A percentile compares a stretch with the other conserved stretches of the same genome.
These are phyloP conservation scores for Leuctra nigra DNA, from an alignment of 2,888 invertebrate genomes.

Conservation along the genomic window DNA sequence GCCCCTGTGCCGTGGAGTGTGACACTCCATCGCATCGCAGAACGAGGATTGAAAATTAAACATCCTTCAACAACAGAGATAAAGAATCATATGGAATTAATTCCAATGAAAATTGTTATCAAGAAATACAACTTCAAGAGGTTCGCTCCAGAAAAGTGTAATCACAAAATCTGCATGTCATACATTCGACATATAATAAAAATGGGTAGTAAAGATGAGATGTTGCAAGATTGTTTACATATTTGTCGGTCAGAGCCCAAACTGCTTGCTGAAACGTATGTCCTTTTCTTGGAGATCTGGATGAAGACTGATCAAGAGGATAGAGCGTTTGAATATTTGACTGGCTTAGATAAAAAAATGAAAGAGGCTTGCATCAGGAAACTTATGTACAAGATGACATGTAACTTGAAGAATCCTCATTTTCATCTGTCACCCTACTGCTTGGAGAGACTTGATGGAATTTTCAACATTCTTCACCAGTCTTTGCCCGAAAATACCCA, in stretches of 20 bases:
- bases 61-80: conserved; percentile 40
- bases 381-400: conserved; percentile 27
- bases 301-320: conserved; percentile 33
- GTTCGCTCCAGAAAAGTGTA: conserved; percentile 33
- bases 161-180: conserved; percentile 34
- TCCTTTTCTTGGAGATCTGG: conserved; percentile 36
- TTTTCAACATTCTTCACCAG: conserved; percentile 23
- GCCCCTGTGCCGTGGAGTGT: conserved; percentile 41
- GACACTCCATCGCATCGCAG: conserved; percentile 35
- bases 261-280: conserved; percentile 34
- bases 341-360: conserved; percentile 34
- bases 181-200: conserved; percentile 26
- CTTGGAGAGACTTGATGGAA: conserved; percentile 33
- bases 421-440: conserved; percentile 29
- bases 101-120: conserved; percentile 41
- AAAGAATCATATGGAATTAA: conserved; percentile 37
- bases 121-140: conserved; percentile 42
- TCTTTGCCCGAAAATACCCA: background rate
- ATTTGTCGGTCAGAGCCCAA: conserved; percentile 2
- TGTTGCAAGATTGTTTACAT: conserved; percentile 31
- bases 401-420: background rate
- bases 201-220: conserved; percentile 18
- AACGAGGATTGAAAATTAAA: conserved; percentile 34
- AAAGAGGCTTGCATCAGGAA: conserved; percentile 33
- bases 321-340: conserved; percentile 36